phyloP scores from a whole-genome alignment of 2,888 invertebrate species.

The Notodonta ziczac region DNA sequence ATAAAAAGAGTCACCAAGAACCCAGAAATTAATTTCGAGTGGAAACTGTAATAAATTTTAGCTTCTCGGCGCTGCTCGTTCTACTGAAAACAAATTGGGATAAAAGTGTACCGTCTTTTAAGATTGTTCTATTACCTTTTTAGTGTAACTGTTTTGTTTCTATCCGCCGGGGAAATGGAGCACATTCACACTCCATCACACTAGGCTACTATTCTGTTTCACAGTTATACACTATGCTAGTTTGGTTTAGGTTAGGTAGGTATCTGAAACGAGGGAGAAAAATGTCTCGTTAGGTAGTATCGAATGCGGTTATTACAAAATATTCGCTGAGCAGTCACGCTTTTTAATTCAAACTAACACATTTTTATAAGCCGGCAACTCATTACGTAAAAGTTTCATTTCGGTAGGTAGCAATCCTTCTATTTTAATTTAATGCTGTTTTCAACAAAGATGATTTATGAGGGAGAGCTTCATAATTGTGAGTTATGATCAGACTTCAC shows the following conservation, averaged over 20 bases:
- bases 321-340: conserved; percentile 42
- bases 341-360: conserved; percentile 30
- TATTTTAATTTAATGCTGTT: conserved; percentile 34
- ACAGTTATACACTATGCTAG: conserved; percentile 42
- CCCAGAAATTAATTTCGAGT: background rate
- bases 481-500: conserved; percentile 15
- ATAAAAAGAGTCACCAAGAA: conserved; percentile 11
- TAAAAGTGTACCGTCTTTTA: conserved; percentile 19
- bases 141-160: conserved; percentile 50
- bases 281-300: conserved; percentile 50
- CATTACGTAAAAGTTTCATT: conserved; percentile 18
- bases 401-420: conserved; percentile 31
- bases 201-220: conserved; percentile 38
- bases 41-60: conserved; percentile 24
- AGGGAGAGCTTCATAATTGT: conserved; percentile 13
- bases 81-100: conserved; percentile 22
- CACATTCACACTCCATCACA: conserved; percentile 64
- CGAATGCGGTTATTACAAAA: conserved; percentile 15
- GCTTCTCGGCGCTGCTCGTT: conserved; percentile 15
- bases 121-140: conserved; percentile 56
- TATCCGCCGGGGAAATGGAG: conserved; percentile 51
- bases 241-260: conserved; percentile 33
- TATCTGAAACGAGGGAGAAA: conserved; percentile 74
- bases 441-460: conserved; percentile 31
- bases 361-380: too few relatives aligned